A percentile compares a stretch with the other conserved stretches of the same genome.
These are phyloP conservation scores for Tenualosa thibaudeaui DNA, from an alignment of 2,797 vertebrate genomes.

Conservation along the genomic window DNA sequence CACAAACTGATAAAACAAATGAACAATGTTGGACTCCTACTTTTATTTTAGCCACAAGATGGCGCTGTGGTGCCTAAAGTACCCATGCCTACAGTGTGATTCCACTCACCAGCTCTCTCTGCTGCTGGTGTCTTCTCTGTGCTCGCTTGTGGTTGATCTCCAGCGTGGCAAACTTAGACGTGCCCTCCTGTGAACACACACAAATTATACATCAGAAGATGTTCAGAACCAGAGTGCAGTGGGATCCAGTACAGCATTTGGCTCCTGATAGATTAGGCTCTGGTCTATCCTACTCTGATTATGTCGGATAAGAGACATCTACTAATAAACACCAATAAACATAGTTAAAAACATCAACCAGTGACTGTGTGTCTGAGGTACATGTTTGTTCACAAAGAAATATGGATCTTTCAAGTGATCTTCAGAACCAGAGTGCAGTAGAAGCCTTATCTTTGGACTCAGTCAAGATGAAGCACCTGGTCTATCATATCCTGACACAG, in stretches of 20 bases:
- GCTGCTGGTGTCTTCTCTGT: constrained; percentile 79
- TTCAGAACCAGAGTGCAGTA: no score
- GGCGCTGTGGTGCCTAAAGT: constrained; percentile 23
- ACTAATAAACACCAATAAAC: no score
- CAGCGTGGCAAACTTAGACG: constrained; percentile 86
- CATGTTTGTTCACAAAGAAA: no score
- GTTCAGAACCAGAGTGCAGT: not conserved
- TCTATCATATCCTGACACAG: not conserved
- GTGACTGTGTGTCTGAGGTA: no score
- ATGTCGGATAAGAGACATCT: no score
- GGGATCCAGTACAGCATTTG: not conserved
- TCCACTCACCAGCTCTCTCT: constrained; percentile 73
- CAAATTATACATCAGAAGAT: not conserved
- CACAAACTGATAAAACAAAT: no score
- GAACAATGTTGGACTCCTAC: not conserved
- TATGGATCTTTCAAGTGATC: no score
- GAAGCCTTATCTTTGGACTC: no score
- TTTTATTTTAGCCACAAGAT: constrained; percentile 43
- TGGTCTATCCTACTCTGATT: no score
- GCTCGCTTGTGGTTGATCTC: constrained; percentile 85
- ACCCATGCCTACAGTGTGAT: not conserved
- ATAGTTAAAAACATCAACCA: no score
- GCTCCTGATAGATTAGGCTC: no score
- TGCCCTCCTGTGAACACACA: constrained; percentile 75
- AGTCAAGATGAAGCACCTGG: no score